Conservation (phyloP, 2,797 vertebrate genomes). For the Cetoscarus ocellatus region DNA sequence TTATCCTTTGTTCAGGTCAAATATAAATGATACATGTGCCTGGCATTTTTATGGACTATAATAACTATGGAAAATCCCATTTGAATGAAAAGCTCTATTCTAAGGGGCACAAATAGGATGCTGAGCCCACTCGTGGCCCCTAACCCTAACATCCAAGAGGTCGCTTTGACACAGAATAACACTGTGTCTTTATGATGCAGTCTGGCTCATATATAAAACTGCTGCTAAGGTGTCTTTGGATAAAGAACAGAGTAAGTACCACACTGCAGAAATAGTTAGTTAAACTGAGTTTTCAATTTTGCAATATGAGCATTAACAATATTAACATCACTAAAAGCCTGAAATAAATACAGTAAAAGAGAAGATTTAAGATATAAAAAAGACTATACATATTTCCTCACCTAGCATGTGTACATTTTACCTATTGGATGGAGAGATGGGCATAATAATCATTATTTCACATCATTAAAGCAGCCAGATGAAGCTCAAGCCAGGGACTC, state of each 20-base stretch:
- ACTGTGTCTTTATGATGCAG: conserved; percentile 61
- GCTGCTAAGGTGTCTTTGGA: conserved; percentile 67
- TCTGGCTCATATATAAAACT: conserved; percentile 51
- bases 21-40: conserved; percentile 17
- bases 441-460: no score
- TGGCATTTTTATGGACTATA: conserved; percentile 35
- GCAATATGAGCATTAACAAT: no score
- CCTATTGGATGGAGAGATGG: no score
- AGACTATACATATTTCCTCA: no score
- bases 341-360: no score
- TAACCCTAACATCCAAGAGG: conserved; percentile 76
- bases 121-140: conserved; percentile 56
- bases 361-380: no score
- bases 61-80: conserved; percentile 28
- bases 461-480: no score
- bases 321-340: no score
- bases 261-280: no score
- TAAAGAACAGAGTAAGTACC: conserved; percentile 53
- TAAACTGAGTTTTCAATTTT: no score
- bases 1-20: background rate
- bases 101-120: conserved; percentile 46
- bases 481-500: no score
- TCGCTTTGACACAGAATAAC: conserved; percentile 57
- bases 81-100: conserved; percentile 65
- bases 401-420: no score